These are phyloP conservation scores for Peromyscus nudipes DNA, from an alignment of 2,797 vertebrate genomes.

Conservation along the genomic window DNA sequence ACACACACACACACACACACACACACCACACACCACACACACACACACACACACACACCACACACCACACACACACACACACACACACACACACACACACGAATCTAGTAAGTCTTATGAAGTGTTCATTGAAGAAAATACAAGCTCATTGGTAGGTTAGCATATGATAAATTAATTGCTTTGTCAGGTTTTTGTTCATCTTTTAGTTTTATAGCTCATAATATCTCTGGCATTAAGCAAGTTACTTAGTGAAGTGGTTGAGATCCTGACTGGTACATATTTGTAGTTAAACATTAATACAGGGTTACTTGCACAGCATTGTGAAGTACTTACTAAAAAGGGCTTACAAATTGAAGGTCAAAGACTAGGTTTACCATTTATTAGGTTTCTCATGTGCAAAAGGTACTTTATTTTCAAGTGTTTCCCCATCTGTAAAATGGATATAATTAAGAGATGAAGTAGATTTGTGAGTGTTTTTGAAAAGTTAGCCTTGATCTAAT, in stretches of 20 bases:
- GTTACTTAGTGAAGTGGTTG: constrained; percentile 60
- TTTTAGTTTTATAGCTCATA: constrained; percentile 64
- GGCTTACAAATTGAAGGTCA: constrained; percentile 29
- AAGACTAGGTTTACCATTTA: neutral
- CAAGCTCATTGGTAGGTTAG: constrained; percentile 24
- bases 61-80: neutral
- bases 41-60: neutral
- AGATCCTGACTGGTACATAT: constrained; percentile 63
- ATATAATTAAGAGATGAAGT: neutral
- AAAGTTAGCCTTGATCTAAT: neutral
- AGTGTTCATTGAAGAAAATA: constrained; percentile 1
- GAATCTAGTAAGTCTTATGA: neutral
- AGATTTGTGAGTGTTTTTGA: constrained; percentile 49
- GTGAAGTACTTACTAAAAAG: constrained; percentile 18
- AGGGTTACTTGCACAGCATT: constrained; percentile 32
- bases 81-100: neutral
- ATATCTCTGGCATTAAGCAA: constrained; percentile 62
- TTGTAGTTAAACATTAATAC: constrained; percentile 45
- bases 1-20: neutral
- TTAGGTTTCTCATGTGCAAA: constrained; percentile 35
- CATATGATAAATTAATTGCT: constrained; percentile 63
- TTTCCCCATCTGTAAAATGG: constrained; percentile 27
- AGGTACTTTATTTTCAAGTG: constrained; percentile 43
- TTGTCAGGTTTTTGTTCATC: constrained; percentile 50
- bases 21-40: too few relatives aligned